Percentiles rank a stretch among this genome's conserved stretches.
These are phyloP conservation scores for Nannoperca australis DNA, from an alignment of 2,797 vertebrate species.

Conservation along the genomic window DNA sequence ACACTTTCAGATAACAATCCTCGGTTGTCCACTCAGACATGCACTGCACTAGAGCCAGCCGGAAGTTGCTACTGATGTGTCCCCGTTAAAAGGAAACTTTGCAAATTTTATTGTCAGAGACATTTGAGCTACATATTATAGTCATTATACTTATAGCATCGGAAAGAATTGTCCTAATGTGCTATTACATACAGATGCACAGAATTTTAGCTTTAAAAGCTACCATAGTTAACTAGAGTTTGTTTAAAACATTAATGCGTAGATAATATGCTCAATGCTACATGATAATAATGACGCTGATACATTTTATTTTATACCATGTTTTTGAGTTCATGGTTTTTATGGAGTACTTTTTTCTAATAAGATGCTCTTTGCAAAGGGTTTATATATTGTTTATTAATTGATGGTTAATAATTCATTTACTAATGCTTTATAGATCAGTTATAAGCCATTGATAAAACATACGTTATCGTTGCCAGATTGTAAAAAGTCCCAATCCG, in stretches of 20 bases:
- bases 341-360: background rate
- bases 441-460: background rate
- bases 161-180: background rate
- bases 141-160: background rate
- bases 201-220: background rate
- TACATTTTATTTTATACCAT: background rate
- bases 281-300: background rate
- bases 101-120: background rate
- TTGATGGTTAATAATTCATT: background rate
- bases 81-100: background rate
- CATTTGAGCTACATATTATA: background rate
- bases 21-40: conserved; percentile 33
- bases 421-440: background rate
- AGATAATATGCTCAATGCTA: background rate
- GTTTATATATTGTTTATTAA: background rate
- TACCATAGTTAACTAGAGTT: background rate
- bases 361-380: background rate
- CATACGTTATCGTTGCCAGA: too few relatives aligned
- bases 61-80: conserved; percentile 15
- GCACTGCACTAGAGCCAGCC: background rate
- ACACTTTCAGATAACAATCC: conserved; percentile 55
- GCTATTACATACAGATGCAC: background rate
- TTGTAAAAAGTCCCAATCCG: too few relatives aligned
- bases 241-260: background rate
- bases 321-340: background rate